Evolutionary conservation across 1,140 invertebrate species (phyloP), one percentile per base, ranked within the genome.

Genomic region (Drosophila albomicans): DNA sequence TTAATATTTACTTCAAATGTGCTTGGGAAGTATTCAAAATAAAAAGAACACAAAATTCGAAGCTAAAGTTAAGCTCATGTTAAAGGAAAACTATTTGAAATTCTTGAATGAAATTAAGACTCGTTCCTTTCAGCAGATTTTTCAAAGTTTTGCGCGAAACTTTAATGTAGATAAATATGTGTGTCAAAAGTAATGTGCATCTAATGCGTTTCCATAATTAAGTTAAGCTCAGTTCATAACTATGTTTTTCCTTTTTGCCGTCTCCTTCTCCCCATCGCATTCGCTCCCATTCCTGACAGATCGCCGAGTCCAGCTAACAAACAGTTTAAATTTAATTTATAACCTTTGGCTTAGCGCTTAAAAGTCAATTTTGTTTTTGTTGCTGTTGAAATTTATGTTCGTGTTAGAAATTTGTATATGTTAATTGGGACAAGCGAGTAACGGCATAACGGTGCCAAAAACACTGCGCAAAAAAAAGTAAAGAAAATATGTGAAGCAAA

Each of bases 381-480:
- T 70, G 35, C 32, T 58, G 52, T 30, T 1, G 7, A 4, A 72
- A 76, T 76, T 76, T 76, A 76, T 76, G 73, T 72, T 35, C n/a
- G 38, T 76, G 61, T 65, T 46, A 16, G 32, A 61, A 61, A 66
- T 62, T 72, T 76, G 69, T 71, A 35, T 65, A 76, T 66, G 61
- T 72, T 76, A 76, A 76, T 76, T 76, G 74, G 38, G 61, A 75
- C 67, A 71, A 25, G 59, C 16, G 51, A 58, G 58, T 69, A 73
- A 58, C 76, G 71, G 63, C 51, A 63, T 68, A 69, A 57, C 76
- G 71, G 63, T 66, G 78, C 70, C 67, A 72, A 66, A 75, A 58
- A 67, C 58, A 46, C 58, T 70, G 51, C 32, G 32, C 49, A 52
- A 63, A 38, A 68, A 68, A 67, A 62, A 59, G 59, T 58, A 56